Evolutionary conservation across 2,113 vertebrate genomes (phyloP).

Genomic region (Pterocles burchelli): DNA sequence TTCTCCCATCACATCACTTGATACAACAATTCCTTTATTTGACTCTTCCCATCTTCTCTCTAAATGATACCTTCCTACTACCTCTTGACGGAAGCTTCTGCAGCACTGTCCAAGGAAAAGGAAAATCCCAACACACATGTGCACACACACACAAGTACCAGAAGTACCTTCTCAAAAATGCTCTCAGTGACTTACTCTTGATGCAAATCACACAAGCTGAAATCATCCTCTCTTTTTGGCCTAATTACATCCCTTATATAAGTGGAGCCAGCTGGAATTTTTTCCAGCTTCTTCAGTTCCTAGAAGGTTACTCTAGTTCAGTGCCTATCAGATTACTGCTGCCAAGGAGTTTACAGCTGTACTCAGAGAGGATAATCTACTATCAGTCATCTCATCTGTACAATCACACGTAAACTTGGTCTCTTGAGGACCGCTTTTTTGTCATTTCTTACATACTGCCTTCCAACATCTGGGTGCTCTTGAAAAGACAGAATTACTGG

Average conservation of each 20-base stretch:
- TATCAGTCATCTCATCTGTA: neutral
- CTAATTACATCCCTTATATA: slow-evolving; percentile 49
- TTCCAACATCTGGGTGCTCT: neutral
- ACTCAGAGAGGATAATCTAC: neutral
- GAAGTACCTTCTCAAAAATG: neutral
- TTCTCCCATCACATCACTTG: neutral
- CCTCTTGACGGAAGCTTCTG: neutral
- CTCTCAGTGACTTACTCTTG: neutral
- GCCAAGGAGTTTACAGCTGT: neutral
- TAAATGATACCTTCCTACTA: neutral
- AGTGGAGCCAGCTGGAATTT: slow-evolving; percentile 47
- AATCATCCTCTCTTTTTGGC: slow-evolving; percentile 20
- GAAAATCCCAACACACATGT: neutral
- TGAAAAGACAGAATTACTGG: neutral
- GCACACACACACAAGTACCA: neutral
- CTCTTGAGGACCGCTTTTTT: neutral
- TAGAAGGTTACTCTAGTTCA: slow-evolving; percentile 11
- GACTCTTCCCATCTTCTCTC: neutral
- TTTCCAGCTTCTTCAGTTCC: neutral
- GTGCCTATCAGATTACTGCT: neutral
- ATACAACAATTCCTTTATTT: neutral
- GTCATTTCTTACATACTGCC: neutral
- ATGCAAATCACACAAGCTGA: slow-evolving; percentile 42
- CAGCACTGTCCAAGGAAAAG: neutral
- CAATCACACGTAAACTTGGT: neutral